Evolutionary conservation across 2,797 vertebrate genomes (phyloP), one percentile per base, ranked within the genome.

Genomic region (Pitangus sulphuratus): DNA sequence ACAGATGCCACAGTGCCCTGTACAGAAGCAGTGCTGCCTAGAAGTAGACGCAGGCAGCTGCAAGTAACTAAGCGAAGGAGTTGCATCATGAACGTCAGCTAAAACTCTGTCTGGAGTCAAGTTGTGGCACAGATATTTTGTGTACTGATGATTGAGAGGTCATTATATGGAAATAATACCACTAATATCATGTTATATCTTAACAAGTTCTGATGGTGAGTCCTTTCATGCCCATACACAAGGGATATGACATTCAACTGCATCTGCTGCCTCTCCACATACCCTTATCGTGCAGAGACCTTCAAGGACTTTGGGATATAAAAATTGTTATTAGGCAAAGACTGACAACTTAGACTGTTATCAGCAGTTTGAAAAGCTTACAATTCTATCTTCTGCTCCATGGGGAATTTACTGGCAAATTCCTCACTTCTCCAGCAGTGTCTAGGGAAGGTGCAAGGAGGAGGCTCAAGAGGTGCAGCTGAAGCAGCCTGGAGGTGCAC

Each of bases 11-110:
- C 74, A n/a, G 40, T 3, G 24, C 11, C 60, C 51, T 9, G 19
- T 45, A 60, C 11, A 11, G 58, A 69, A 60, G 28, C 50, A 72
- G 24, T 4, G 37, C 25, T 79, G n/a, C 30, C 57, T 92, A 71
- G 35, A 62, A 81, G 50, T 45, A 53, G 0, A 6, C 16, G 50
- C 12, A 76, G 48, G 24, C 48, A 64, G 26, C 50, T 57, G 54
- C 12, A 84, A 37, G 22, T 61, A 39, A 28, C n/a, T 37, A 80
- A 91, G 42, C 0, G 0, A 48, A 85, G 40, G 39, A 68, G 12
- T 10, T 47, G 15, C 11, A 24, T n/a, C 8, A 3, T 1, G 5
- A 3, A 12, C 1, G 1, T 51, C 68, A 64, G 33, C 25, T 40
- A 64, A 88, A 64, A 68, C 10, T 47, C 20, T 30, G 17, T 15